A percentile compares a stretch with the other conserved stretches of the same genome.
Evolutionary conservation across 2,888 invertebrate genomes (phyloP).

Genomic region (Tetanocera ferruginea): DNA sequence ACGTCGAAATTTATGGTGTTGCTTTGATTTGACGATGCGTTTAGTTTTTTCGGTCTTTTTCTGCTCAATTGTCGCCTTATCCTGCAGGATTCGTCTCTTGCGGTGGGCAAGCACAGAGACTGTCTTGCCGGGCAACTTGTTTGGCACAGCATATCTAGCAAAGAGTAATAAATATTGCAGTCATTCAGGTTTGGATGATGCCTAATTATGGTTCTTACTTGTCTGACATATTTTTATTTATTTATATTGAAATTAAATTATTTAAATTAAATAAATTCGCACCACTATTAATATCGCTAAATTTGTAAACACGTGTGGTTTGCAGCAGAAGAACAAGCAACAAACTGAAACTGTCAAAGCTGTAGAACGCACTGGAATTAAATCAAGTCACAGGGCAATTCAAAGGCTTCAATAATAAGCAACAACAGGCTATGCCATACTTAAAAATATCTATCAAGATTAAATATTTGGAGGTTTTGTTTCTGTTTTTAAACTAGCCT

Average conservation of each 20-base stretch:
- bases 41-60: slow-evolving; percentile 61
- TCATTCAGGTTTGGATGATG: neutral
- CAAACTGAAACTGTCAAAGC: neutral
- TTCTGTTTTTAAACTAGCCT: no score
- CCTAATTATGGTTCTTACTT: slow-evolving; percentile 54
- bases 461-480: no score
- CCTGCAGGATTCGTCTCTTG: slow-evolving; percentile 65
- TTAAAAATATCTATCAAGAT: no score
- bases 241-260: neutral
- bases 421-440: no score
- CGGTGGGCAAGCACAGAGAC: slow-evolving; percentile 69
- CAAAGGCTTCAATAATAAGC: no score
- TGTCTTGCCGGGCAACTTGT: slow-evolving; percentile 69
- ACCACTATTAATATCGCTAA: neutral
- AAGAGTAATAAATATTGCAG: slow-evolving; percentile 3
- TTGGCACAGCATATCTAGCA: slow-evolving; percentile 68
- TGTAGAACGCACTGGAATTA: no score
- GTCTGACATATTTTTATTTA: slow-evolving; percentile 61
- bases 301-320: slow-evolving; percentile 39
- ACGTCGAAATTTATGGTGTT: slow-evolving; percentile 65
- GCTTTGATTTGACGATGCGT: slow-evolving; percentile 54
- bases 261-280: no score
- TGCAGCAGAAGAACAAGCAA: neutral
- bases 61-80: slow-evolving; percentile 63
- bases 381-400: no score